Percentiles rank a stretch among this genome's conserved stretches.
These are phyloP conservation scores for Acrocyrtus sp. DNA, from an alignment of 2,888 invertebrate species.

Conservation along the genomic window DNA sequence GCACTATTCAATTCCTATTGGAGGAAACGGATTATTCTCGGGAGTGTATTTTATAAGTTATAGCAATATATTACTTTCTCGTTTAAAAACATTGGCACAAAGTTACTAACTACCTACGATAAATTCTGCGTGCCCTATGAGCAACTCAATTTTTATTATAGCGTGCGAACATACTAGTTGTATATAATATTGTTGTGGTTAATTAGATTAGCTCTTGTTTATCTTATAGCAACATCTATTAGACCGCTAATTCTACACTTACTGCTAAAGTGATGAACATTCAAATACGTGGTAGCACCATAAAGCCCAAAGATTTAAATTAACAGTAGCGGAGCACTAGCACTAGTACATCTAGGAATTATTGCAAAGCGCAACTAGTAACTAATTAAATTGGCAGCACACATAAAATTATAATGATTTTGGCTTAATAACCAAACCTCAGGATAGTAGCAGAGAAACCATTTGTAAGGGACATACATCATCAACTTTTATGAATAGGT, in stretches of 20 bases:
- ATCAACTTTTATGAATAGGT: constrained; percentile 7
- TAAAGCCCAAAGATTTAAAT: constrained; percentile 40
- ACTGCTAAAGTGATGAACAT: constrained; percentile 35
- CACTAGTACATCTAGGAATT: constrained; percentile 7
- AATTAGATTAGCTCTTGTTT: background rate
- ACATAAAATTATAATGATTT: constrained; percentile 18
- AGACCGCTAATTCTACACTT: background rate
- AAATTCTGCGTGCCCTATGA: no score
- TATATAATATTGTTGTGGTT: no score
- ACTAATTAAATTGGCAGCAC: constrained; percentile 8
- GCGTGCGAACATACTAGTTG: no score
- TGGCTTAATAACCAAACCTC: constrained; percentile 27
- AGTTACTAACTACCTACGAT: no score
- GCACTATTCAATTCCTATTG: no score
- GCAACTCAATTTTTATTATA: no score
- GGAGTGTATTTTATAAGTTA: no score
- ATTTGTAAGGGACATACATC: no score
- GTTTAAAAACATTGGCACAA: constrained; percentile 45
- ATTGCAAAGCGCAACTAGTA: constrained; percentile 44
- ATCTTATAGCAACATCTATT: background rate
- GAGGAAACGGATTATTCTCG: no score
- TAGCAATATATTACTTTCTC: no score
- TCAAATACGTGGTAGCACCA: constrained; percentile 44
- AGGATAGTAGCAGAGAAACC: background rate
- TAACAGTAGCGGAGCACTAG: constrained; percentile 27